Conservation (phyloP, 2,797 vertebrate species). For the Xenopus petersii region DNA sequence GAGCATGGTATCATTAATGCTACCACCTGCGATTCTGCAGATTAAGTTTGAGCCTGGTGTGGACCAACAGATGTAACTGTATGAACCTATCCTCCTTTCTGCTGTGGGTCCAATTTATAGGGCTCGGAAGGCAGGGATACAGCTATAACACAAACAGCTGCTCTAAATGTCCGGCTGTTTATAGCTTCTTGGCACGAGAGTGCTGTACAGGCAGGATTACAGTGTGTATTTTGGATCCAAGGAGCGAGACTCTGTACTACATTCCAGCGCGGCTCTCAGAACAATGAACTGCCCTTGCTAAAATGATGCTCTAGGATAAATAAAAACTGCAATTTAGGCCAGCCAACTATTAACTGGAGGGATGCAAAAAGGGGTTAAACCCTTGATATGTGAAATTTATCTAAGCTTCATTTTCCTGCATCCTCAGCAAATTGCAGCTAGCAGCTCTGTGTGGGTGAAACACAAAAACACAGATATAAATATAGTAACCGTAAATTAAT, state of each 20-base stretch:
- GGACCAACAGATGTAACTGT: slow-evolving; percentile 31
- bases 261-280: background rate
- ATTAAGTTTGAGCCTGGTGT: slow-evolving; percentile 24
- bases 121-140: slow-evolving; percentile 12
- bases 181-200: slow-evolving; percentile 11
- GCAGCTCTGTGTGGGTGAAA: no score
- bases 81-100: slow-evolving; percentile 13
- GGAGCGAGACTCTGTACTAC: background rate
- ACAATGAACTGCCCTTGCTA: background rate
- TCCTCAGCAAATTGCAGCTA: no score
- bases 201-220: slow-evolving; percentile 15
- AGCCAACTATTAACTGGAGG: no score
- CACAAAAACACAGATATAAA: no score
- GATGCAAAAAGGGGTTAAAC: no score
- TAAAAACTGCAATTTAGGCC: no score
- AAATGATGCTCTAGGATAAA: background rate
- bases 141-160: slow-evolving; percentile 35
- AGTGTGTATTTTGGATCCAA: slow-evolving; percentile 3
- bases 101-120: slow-evolving; percentile 23
- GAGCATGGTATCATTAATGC: slow-evolving; percentile 13
- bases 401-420: background rate
- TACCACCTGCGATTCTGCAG: slow-evolving; percentile 35
- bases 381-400: background rate
- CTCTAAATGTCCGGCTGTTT: slow-evolving; percentile 22
- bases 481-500: no score